Base-by-base conservation (phyloP, 2,888 invertebrate genomes). In the Noctua pronuba region DNA sequence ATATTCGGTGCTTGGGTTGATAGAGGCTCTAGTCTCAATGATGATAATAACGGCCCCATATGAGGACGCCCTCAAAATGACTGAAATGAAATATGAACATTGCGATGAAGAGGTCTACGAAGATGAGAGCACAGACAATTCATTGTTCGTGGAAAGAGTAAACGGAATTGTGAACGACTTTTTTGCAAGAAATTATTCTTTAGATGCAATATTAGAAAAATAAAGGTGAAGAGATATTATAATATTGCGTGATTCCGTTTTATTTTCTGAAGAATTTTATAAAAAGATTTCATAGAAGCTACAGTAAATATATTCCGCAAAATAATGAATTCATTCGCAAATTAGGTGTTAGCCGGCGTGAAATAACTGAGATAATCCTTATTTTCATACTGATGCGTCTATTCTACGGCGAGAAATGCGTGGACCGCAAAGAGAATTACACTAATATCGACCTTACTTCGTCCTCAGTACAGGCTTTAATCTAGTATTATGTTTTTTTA, bases 11-110 rank as follows among this genome's bases (percentile, higher is more conserved):
- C 88, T 94, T 46, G 95, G 95, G 44, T 90, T 95, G 80, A 92
- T 95, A 81, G 95, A 95, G 88, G 94, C 95, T 77, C 89, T 95
- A 77, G 92, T 95, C 84, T 94, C 95, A 38, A 94, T 95, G 95
- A 94, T 94, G 90, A 95, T 95, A 89, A 94, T 95, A 87, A 95
- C 95, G 38, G 94, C 94, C 16, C 90, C 90, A 55, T 88, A 90
- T 60, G 95, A 94, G 68, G 94, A 94, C 52, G 94, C 95, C 18
- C 87, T 92, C 55, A 92, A 94, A 90, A 93, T 95, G 94, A 92
- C 92, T 71, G 94, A 94, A 90, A 91, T 92, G 86, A 94, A 93
- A 92, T 92, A 94, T 89, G 91, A 92, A 82, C 85, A 86, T 67
- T 77, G 83, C 60, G 91, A 92, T 84, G 89, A 91, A 80, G 86